phyloP scores from a whole-genome alignment of 2,113 vertebrate species.

The Tenebrosternarchus preto region DNA sequence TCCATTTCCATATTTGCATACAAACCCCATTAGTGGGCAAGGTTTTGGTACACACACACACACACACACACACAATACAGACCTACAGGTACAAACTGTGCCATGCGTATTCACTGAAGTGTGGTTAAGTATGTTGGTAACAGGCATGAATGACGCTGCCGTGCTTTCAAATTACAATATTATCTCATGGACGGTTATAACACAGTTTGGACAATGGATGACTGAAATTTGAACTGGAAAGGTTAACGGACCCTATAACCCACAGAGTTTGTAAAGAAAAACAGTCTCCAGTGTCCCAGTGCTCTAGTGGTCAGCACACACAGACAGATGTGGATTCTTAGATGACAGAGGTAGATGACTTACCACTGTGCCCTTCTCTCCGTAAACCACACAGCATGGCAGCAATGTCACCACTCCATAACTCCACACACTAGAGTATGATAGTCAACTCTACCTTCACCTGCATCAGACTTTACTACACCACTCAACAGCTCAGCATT shows the following conservation, averaged over 20 bases:
- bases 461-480: slow-evolving; percentile 1
- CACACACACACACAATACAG: too few relatives aligned
- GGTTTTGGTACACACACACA: background rate
- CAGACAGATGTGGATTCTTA: slow-evolving; percentile 29
- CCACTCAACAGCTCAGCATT: background rate
- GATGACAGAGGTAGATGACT: slow-evolving; percentile 62
- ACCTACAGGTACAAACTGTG: too few relatives aligned
- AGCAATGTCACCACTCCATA: slow-evolving; percentile 58
- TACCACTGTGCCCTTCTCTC: slow-evolving; percentile 74
- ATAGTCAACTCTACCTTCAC: slow-evolving; percentile 52
- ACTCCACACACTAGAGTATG: slow-evolving; percentile 42
- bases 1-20: slow-evolving; percentile 6
- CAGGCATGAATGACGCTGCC: too few relatives aligned
- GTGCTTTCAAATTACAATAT: too few relatives aligned
- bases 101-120: too few relatives aligned
- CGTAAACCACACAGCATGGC: slow-evolving; percentile 78
- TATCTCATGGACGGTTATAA: too few relatives aligned
- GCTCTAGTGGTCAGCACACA: slow-evolving; percentile 20
- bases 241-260: too few relatives aligned
- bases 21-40: background rate
- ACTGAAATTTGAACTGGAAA: too few relatives aligned
- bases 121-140: too few relatives aligned
- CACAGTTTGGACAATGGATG: too few relatives aligned
- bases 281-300: too few relatives aligned
- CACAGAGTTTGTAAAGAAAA: too few relatives aligned